Evolutionary conservation across 2,888 invertebrate genomes (phyloP).

Genomic region (Leucoptera coffeella): DNA sequence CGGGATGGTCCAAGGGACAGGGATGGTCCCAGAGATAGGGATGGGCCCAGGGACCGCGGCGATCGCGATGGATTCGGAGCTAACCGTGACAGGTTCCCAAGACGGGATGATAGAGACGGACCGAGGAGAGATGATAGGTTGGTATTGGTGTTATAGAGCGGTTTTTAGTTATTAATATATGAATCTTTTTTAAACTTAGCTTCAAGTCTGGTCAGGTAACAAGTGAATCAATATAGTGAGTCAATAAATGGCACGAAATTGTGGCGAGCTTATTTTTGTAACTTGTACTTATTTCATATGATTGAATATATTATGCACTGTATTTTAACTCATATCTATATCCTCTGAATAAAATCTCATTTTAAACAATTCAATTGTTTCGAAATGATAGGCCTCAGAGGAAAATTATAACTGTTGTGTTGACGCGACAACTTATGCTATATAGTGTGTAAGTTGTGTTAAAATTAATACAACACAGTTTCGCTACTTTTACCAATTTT

Average conservation of each 20-base stretch:
- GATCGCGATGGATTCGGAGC: conserved; percentile 5
- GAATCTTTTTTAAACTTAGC: too few species aligned
- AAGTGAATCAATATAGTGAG: too few species aligned
- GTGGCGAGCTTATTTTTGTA: too few species aligned
- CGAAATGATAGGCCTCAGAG: conserved; percentile 4
- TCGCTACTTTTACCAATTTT: too few species aligned
- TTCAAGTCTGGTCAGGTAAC: too few species aligned
- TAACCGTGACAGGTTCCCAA: conserved; percentile 3
- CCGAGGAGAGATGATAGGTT: conserved; percentile 27
- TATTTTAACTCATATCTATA: too few species aligned
- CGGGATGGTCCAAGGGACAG: conserved; percentile 14
- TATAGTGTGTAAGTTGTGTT: background rate
- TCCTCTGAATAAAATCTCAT: conserved; percentile 3
- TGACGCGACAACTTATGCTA: background rate
- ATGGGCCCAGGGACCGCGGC: conserved; percentile 8
- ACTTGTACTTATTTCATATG: too few species aligned
- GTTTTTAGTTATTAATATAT: too few species aligned
- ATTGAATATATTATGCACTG: too few species aligned
- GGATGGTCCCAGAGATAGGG: conserved; percentile 10
- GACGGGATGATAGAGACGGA: conserved; percentile 9
- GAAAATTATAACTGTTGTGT: conserved; percentile 1
- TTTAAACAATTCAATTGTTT: conserved; percentile 1
- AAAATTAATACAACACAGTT: background rate
- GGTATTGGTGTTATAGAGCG: too few species aligned
- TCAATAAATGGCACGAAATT: too few species aligned